phyloP scores from a whole-genome alignment of 2,888 invertebrate species.

The Microchrysa polita region DNA sequence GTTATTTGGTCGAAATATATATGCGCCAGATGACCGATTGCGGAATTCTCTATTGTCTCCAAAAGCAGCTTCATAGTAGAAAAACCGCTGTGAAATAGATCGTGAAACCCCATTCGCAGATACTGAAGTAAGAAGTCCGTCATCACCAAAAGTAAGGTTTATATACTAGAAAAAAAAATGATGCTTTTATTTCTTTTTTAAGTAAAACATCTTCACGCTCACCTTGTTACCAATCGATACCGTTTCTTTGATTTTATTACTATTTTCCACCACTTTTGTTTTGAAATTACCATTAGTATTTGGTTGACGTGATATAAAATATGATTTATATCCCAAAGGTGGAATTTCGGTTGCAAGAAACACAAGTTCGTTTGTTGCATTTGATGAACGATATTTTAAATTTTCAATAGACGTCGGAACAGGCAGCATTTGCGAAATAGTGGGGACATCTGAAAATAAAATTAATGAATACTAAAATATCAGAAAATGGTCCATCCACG shows the following conservation, averaged over 20 bases:
- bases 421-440: conserved; percentile 69
- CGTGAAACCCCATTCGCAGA: conserved; percentile 54
- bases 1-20: conserved; percentile 81
- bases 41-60: conserved; percentile 72
- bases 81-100: conserved; percentile 70
- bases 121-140: conserved; percentile 48
- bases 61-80: conserved; percentile 75
- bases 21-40: conserved; percentile 89
- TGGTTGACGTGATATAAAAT: conserved; percentile 57
- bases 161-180: conserved; percentile 54
- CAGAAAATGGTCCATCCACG: no score
- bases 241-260: neutral
- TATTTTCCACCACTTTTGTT: conserved; percentile 29
- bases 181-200: neutral
- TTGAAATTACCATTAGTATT: neutral
- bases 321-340: conserved; percentile 71
- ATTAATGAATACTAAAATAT: no score
- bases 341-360: conserved; percentile 74
- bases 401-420: conserved; percentile 68
- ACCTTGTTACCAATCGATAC: conserved; percentile 47
- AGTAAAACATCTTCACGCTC: neutral
- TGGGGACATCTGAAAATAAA: conserved; percentile 47
- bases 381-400: conserved; percentile 72
- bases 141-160: conserved; percentile 54
- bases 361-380: conserved; percentile 74